These are phyloP conservation scores for Drosophila virilis DNA, from an alignment of 1,140 invertebrate species.

Conservation along the genomic window DNA sequence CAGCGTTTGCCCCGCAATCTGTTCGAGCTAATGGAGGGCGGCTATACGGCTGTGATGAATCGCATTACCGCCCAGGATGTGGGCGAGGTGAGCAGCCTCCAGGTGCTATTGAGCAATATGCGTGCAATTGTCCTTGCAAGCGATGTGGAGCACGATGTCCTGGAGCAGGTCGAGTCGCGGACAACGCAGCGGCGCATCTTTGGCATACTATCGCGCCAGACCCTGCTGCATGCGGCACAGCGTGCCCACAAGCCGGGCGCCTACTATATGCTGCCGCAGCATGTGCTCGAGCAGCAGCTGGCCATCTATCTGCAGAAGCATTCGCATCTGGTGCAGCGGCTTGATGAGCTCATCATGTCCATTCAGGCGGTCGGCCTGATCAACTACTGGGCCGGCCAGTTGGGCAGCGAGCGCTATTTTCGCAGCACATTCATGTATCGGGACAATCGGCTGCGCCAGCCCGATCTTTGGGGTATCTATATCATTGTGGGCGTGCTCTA, in stretches of 20 bases:
- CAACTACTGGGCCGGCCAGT: slow-evolving; percentile 45
- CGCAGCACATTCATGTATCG: slow-evolving; percentile 37
- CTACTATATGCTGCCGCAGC: slow-evolving; percentile 52
- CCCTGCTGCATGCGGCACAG: slow-evolving; percentile 40
- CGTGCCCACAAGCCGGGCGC: slow-evolving; percentile 25
- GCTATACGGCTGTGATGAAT: slow-evolving; percentile 55
- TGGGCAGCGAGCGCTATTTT: slow-evolving; percentile 51
- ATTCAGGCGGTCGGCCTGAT: slow-evolving; percentile 55
- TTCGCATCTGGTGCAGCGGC: slow-evolving; percentile 46
- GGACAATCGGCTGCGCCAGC: slow-evolving; percentile 39
- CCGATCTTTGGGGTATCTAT: slow-evolving; percentile 49
- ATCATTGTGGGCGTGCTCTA: slow-evolving; percentile 32
- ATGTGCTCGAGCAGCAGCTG: slow-evolving; percentile 59
- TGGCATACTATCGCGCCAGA: slow-evolving; percentile 47
- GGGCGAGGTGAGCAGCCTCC: slow-evolving; percentile 36
- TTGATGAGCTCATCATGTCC: slow-evolving; percentile 54
- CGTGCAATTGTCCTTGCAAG: slow-evolving; percentile 30
- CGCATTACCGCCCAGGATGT: slow-evolving; percentile 47
- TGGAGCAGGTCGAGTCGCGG: slow-evolving; percentile 33
- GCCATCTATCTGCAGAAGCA: slow-evolving; percentile 63
- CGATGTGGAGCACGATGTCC: slow-evolving; percentile 43
- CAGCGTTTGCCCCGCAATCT: slow-evolving; percentile 47
- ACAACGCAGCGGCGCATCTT: slow-evolving; percentile 9
- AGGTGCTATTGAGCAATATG: slow-evolving; percentile 9
- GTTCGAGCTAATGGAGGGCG: slow-evolving; percentile 24